Evolutionary conservation across 2,113 vertebrate genomes (phyloP).

Genomic region (Bubo scandiacus): DNA sequence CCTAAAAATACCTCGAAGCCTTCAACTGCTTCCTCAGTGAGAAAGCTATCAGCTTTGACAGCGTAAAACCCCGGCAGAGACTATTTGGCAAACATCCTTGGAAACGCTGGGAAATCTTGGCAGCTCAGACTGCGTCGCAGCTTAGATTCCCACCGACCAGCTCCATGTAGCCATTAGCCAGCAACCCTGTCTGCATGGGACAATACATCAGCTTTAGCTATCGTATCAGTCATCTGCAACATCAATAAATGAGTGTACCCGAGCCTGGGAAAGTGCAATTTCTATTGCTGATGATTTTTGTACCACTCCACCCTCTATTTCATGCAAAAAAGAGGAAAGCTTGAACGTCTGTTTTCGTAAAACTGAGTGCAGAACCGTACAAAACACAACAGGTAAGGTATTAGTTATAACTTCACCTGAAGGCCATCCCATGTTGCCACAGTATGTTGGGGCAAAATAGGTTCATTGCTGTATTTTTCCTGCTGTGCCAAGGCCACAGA

Average conservation of each 20-base stretch:
- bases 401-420: not conserved
- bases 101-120: not conserved
- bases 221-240: not conserved
- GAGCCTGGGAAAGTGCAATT: not conserved
- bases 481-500: not conserved
- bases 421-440: not conserved
- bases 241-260: rapidly evolving
- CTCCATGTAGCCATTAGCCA: not conserved
- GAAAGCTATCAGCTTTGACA: not conserved
- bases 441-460: rapidly evolving
- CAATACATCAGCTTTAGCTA: not conserved
- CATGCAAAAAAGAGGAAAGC: not conserved
- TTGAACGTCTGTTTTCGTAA: not conserved
- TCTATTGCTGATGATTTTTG: not conserved
- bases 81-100: not conserved
- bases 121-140: not conserved
- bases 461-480: rapidly evolving
- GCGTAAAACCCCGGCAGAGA: rapidly evolving
- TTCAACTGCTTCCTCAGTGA: not conserved
- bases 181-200: not conserved
- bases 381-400: not conserved
- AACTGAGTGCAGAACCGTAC: not conserved
- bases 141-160: not conserved
- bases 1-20: not conserved
- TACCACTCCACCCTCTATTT: not conserved